Evolutionary conservation across 2,797 vertebrate species (phyloP).

Genomic region (Tangara arthus): DNA sequence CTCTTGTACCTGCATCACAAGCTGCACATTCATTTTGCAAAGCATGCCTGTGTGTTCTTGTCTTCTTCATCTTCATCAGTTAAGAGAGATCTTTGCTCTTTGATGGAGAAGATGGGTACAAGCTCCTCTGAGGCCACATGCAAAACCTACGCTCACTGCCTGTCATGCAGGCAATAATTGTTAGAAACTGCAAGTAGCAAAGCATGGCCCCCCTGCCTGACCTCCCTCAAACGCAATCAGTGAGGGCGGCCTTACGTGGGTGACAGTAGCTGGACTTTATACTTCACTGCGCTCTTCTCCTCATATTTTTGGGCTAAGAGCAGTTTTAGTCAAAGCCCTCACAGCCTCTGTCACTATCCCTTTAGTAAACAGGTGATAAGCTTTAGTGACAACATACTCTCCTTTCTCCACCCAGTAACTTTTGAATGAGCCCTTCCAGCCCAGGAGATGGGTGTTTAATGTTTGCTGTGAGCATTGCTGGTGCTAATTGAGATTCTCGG

Average conservation of each 20-base stretch:
- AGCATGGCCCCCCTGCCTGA: accelerated
- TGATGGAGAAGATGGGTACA: too few species aligned
- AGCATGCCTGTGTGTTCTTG: accelerated
- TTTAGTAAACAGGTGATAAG: neutral
- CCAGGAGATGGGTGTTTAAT: accelerated
- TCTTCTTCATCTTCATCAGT: neutral
- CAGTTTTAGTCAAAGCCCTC: neutral
- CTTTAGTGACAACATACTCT: neutral
- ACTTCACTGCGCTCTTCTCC: accelerated
- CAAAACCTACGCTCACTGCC: accelerated
- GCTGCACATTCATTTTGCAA: accelerated
- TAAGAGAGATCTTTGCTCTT: neutral
- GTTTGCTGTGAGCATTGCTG: accelerated
- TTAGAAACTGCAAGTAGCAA: neutral
- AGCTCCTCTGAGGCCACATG: neutral
- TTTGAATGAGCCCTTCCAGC: neutral
- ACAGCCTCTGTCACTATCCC: neutral
- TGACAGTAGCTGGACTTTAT: neutral
- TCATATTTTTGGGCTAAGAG: neutral
- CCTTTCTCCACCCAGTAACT: neutral
- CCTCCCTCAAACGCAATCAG: neutral
- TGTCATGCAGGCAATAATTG: neutral
- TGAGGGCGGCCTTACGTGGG: accelerated
- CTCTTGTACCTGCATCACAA: neutral
- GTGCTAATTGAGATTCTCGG: neutral